Percentiles rank a stretch among this genome's conserved stretches.
Conservation (phyloP, 2,888 invertebrate species). For the Tetragnatha montana region DNA sequence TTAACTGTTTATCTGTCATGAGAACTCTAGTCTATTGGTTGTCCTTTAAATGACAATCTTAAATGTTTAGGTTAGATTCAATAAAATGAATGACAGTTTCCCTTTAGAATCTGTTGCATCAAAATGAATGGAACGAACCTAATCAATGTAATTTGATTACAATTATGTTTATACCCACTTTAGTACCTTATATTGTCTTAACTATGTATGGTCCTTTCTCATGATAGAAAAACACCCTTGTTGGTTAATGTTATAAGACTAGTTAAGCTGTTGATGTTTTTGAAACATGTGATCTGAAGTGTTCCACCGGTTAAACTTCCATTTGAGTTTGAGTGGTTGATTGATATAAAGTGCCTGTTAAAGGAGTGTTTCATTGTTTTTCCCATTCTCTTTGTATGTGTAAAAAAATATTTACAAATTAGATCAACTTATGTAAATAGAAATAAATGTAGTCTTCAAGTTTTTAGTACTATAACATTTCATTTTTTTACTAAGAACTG, state of each 20-base stretch:
- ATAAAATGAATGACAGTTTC: no score
- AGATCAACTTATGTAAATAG: slow-evolving; percentile 53
- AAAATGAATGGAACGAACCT: no score
- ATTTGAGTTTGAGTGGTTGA: slow-evolving; percentile 5
- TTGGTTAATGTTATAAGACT: neutral
- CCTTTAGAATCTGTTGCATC: no score
- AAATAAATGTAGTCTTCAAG: slow-evolving; percentile 35
- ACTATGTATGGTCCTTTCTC: no score
- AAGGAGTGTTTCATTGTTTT: neutral
- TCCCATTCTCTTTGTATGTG: slow-evolving; percentile 22
- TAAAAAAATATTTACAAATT: slow-evolving; percentile 27
- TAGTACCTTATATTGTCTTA: no score
- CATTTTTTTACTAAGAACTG: slow-evolving; percentile 55
- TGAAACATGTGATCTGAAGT: neutral
- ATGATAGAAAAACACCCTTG: neutral
- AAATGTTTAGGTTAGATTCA: no score
- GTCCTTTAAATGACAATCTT: no score
- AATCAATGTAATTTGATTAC: no score
- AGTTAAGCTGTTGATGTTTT: neutral
- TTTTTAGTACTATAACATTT: slow-evolving; percentile 35
- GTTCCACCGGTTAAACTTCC: slow-evolving; percentile 26
- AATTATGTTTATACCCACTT: no score
- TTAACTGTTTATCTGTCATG: no score
- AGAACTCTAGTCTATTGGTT: no score
- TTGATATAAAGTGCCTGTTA: slow-evolving; percentile 39